These are phyloP conservation scores for Achatina immaculata DNA, from an alignment of 1,140 invertebrate species.

Conservation along the genomic window DNA sequence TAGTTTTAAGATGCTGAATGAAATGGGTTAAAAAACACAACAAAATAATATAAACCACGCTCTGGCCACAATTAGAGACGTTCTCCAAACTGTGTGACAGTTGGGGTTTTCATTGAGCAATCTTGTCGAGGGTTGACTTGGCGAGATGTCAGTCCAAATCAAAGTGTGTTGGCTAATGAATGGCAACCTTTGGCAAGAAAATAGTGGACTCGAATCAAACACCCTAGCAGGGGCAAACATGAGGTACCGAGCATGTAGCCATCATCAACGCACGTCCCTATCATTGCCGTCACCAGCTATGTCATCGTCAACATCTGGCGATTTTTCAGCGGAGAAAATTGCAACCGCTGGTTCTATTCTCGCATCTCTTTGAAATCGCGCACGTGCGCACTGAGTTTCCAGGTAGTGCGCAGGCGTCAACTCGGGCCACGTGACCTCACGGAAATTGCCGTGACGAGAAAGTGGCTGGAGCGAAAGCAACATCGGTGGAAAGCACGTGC, in stretches of 20 bases:
- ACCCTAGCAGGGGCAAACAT: not conserved
- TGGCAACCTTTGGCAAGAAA: not conserved
- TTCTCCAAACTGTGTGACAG: too few species aligned
- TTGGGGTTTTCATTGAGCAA: not conserved
- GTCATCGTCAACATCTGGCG: slow-evolving; percentile 17
- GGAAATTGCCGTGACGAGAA: slow-evolving; percentile 34
- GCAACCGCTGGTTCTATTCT: not conserved
- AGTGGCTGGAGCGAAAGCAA: slow-evolving; percentile 16
- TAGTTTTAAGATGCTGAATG: too few species aligned
- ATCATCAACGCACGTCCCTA: not conserved
- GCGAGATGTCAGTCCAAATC: not conserved
- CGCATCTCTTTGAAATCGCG: not conserved
- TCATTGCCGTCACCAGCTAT: not conserved
- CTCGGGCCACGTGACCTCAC: slow-evolving; percentile 7
- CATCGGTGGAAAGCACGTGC: slow-evolving; percentile 4
- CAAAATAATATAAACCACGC: too few species aligned
- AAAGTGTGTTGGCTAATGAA: not conserved
- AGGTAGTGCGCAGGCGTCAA: slow-evolving; percentile 14
- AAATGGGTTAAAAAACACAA: too few species aligned
- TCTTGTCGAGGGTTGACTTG: not conserved
- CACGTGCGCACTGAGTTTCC: not conserved
- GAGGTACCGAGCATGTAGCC: not conserved
- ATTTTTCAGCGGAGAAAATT: slow-evolving; percentile 9
- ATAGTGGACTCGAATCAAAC: not conserved
- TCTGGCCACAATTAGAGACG: too few species aligned